A percentile compares a stretch with the other conserved stretches of the same genome.
Evolutionary conservation across 2,888 invertebrate genomes (phyloP).

Genomic region (Campoletis raptor): DNA sequence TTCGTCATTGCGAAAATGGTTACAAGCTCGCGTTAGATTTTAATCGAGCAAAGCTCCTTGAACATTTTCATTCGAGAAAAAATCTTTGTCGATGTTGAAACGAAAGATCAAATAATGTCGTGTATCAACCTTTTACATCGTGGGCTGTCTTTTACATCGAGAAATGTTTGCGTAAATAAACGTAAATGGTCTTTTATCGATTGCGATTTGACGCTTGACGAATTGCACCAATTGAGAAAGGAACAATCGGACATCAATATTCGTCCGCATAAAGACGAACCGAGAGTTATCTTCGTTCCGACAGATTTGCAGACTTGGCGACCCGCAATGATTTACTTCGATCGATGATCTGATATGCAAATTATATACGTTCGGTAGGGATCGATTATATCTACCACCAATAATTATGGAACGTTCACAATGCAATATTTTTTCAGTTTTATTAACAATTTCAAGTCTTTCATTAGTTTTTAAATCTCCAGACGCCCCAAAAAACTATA

Average conservation of each 20-base stretch:
- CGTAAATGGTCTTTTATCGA: slow-evolving; percentile 37
- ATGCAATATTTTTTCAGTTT: background rate
- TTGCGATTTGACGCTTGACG: slow-evolving; percentile 59
- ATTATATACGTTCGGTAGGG: slow-evolving; percentile 73
- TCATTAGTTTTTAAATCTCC: background rate
- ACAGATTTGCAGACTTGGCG: slow-evolving; percentile 72
- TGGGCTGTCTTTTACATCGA: background rate
- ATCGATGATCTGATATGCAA: slow-evolving; percentile 79
- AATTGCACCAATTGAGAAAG: slow-evolving; percentile 70
- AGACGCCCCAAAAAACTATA: too few relatives aligned
- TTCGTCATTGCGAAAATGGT: too few relatives aligned
- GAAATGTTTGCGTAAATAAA: background rate
- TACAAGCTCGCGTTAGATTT: too few relatives aligned
- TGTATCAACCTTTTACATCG: background rate
- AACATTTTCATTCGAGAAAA: background rate
- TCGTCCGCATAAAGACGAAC: slow-evolving; percentile 66
- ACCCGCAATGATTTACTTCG: slow-evolving; percentile 77
- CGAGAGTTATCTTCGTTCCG: slow-evolving; percentile 70
- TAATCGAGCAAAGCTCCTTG: too few relatives aligned
- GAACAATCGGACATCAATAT: slow-evolving; percentile 76
- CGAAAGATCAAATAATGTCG: background rate
- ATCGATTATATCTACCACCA: slow-evolving; percentile 74
- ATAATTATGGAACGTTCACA: slow-evolving; percentile 54
- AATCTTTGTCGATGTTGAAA: background rate
- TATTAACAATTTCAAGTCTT: background rate